These are phyloP conservation scores for Gonatopus flavifemur DNA, from an alignment of 1,140 invertebrate genomes.

Conservation along the genomic window DNA sequence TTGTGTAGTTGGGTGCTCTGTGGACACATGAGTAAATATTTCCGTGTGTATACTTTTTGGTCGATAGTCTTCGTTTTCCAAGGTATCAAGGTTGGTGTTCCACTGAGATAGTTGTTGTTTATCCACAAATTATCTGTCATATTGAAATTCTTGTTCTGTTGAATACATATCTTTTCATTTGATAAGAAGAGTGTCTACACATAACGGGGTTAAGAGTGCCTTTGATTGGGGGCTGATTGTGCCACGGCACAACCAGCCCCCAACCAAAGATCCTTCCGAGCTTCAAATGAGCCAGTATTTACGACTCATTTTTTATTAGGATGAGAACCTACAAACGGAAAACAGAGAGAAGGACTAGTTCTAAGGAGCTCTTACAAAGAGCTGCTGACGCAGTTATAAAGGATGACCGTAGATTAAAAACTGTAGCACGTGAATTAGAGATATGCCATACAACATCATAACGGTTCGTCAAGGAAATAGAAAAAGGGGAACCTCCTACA, in stretches of 20 bases:
- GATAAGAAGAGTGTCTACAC: too few relatives aligned
- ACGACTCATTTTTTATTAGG: not conserved
- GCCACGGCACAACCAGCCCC: not conserved
- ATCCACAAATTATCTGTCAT: too few relatives aligned
- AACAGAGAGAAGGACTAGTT: not conserved
- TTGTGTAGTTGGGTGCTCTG: too few relatives aligned
- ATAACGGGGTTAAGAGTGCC: too few relatives aligned
- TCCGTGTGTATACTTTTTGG: too few relatives aligned
- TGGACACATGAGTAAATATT: too few relatives aligned
- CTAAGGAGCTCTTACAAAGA: not conserved
- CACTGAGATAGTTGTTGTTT: too few relatives aligned
- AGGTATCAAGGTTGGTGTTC: too few relatives aligned
- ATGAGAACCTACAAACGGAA: not conserved
- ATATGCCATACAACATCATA: not conserved
- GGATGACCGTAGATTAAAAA: not conserved
- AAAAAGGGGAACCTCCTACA: not conserved
- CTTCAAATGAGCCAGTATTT: not conserved
- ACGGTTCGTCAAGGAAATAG: not conserved
- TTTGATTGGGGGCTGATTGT: not conserved
- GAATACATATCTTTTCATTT: too few relatives aligned
- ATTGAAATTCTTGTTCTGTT: too few relatives aligned
- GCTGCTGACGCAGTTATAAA: not conserved
- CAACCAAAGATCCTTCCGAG: not conserved
- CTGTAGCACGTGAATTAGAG: not conserved
- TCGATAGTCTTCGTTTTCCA: too few relatives aligned